A percentile compares a stretch with the other conserved stretches of the same genome.
These are phyloP conservation scores for Uromys caudimaculatus DNA, from an alignment of 2,797 vertebrate genomes.

Conservation along the genomic window DNA sequence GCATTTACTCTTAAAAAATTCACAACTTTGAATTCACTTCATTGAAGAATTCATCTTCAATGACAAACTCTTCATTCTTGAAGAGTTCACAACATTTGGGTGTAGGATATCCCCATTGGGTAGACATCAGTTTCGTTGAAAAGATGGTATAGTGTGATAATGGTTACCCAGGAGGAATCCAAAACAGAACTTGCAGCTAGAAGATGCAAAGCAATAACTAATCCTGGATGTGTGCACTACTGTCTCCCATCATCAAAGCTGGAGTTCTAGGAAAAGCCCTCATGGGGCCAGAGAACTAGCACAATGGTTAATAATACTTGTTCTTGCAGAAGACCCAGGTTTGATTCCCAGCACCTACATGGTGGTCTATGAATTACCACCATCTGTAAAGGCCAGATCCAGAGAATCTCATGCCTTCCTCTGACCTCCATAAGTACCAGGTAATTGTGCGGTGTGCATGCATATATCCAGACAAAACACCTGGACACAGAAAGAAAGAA, in stretches of 20 bases:
- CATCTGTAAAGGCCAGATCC: neutral
- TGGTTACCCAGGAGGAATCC: neutral
- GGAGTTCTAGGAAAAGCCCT: neutral
- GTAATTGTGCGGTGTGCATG: neutral
- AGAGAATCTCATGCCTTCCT: neutral
- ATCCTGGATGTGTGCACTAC: neutral
- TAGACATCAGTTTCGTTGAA: slow-evolving; percentile 18
- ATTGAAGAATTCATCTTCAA: neutral
- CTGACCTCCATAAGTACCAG: neutral
- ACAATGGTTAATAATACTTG: too few relatives aligned
- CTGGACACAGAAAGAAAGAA: neutral
- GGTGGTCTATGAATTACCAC: neutral
- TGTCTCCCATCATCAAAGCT: neutral
- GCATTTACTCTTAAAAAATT: too few relatives aligned
- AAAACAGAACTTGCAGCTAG: neutral
- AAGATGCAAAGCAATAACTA: neutral
- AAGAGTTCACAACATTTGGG: neutral
- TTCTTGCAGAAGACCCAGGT: neutral
- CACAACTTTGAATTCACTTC: neutral
- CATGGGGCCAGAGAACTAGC: neutral
- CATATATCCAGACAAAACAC: neutral
- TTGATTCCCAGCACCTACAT: too few relatives aligned
- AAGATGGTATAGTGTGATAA: neutral
- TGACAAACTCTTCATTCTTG: neutral
- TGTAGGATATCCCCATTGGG: neutral